These are phyloP conservation scores for Prosopocoilus inquinatus DNA, from an alignment of 2,888 invertebrate species.

Conservation along the genomic window DNA sequence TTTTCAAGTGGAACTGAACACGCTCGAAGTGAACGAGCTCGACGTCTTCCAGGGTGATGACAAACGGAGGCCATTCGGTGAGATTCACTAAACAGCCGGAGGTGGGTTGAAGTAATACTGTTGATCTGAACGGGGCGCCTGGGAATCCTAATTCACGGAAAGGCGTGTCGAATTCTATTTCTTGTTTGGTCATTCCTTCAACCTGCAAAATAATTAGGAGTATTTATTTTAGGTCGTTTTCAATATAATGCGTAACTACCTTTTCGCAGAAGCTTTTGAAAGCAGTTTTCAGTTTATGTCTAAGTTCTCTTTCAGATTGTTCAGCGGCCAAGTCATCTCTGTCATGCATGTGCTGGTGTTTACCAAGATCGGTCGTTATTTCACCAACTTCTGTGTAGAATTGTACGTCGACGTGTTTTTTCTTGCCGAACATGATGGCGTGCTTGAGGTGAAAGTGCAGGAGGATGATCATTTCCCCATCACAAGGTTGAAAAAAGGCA, in stretches of 20 bases:
- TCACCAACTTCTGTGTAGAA: conserved; percentile 99
- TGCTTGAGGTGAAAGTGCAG: conserved; percentile 98
- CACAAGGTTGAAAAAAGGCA: conserved; percentile 98
- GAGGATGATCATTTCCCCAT: conserved; percentile 98
- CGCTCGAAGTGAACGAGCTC: conserved; percentile 98
- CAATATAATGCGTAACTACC: conserved; percentile 53
- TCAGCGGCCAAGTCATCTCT: conserved; percentile 98
- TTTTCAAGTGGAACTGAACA: conserved; percentile 97
- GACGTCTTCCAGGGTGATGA: conserved; percentile 95
- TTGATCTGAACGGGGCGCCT: conserved; percentile 95
- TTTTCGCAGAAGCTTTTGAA: conserved; percentile 99
- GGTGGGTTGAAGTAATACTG: conserved; percentile 94
- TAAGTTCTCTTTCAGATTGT: conserved; percentile 94
- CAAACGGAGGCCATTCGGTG: conserved; percentile 99
- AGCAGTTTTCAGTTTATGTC: conserved; percentile 95
- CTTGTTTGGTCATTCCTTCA: conserved; percentile 92
- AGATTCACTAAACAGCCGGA: conserved; percentile 96
- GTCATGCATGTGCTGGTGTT: conserved; percentile 99
- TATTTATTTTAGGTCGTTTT: background rate
- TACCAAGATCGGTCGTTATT: conserved; percentile 98
- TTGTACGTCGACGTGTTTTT: conserved; percentile 98
- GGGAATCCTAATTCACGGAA: conserved; percentile 97
- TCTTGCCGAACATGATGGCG: conserved; percentile 97
- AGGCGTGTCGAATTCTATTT: conserved; percentile 98
- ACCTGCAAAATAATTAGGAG: conserved; percentile 52